A percentile compares a stretch with the other conserved stretches of the same genome.
These are phyloP conservation scores for Amphiura filiformis DNA, from an alignment of 35 echinoderm and acorn worm genomes.

Conservation along the genomic window DNA sequence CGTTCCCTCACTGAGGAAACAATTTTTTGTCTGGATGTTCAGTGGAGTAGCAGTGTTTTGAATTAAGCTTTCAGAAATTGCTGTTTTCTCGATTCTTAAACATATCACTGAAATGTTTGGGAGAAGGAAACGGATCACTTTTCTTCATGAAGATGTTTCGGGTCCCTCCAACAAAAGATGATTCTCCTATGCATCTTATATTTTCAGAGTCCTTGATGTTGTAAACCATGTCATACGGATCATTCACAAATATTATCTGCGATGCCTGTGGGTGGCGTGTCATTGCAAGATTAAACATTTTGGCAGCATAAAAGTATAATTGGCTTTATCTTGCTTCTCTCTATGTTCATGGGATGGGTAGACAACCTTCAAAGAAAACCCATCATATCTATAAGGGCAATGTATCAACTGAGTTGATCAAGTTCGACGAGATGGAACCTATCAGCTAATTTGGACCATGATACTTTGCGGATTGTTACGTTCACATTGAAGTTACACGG, in stretches of 20 bases:
- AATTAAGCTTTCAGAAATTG: conserved; percentile 21
- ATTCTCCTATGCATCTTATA: conserved; percentile 12
- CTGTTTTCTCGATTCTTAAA: conserved; percentile 17
- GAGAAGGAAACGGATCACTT: conserved; percentile 13
- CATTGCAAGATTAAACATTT: conserved; percentile 23
- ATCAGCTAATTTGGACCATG: not conserved
- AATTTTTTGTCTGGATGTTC: conserved; percentile 20
- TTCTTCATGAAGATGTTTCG: conserved; percentile 24
- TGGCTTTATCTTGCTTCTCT: conserved; percentile 12
- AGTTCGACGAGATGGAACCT: conserved; percentile 18
- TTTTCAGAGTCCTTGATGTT: conserved; percentile 18
- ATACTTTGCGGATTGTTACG: conserved; percentile 26
- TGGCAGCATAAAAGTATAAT: conserved; percentile 18
- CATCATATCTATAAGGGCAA: conserved; percentile 24
- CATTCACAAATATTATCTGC: conserved; percentile 40
- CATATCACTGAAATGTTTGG: conserved; percentile 6
- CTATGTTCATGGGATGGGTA: conserved; percentile 22
- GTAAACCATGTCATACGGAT: conserved; percentile 18
- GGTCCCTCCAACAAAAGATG: conserved; percentile 14
- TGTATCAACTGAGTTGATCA: not conserved
- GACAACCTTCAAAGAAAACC: conserved; percentile 19
- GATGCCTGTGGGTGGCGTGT: conserved; percentile 13
- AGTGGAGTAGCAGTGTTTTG: conserved; percentile 26
- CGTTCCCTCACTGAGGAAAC: conserved; percentile 30
- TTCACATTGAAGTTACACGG: conserved; percentile 35